Evolutionary conservation across 2,113 vertebrate genomes (phyloP), one percentile per base, ranked within the genome.

Genomic region (Myotis yumanensis): DNA sequence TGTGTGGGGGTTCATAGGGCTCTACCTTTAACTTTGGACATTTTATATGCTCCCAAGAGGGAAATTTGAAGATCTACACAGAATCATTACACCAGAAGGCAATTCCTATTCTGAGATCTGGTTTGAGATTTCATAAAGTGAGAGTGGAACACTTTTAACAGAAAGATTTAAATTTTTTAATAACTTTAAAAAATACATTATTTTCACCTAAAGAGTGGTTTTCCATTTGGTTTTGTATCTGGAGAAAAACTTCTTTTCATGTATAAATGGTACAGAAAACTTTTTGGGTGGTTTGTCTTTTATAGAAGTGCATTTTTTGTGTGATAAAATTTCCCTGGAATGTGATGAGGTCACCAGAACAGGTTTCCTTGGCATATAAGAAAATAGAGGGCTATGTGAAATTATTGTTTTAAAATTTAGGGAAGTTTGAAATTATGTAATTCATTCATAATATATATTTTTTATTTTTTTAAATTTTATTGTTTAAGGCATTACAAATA

Each of bases 351-450:
- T 90, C 90, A 79, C 82, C 48, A 84, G 62, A 91, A 72, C 11
- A 87, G 20, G 28, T 80, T 82, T 80, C 40, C 43, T 89, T 89
- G 46, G 14, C 32, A 72, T 66, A 25, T 86, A 75, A 86, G 69
- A 72, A 88, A 91, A 95, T 66, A 40, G 12, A 85, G 59, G 43
- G 35, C 16, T 85, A 43, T 79, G n/a, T 90, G 43, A 88, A 95
- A 76, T 64, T 86, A 87, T 11, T 79, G 43, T 72, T 89, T 79
- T 72, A 86, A 89, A 28, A 59, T 46, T 83, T 80, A 82, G 72
- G n/a, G 23, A 89, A 17, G 8, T 76, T 86, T 91, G 40, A 94
- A 71, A 90, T 95, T 81, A 85, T 43, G 25, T 71, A 75, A 54
- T 23, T 3, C 4, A n/a, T 80, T 54, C 7, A 66, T 66, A 86